A percentile compares a stretch with the other conserved stretches of the same genome.
These are phyloP conservation scores for Fabriciana adippe DNA, from an alignment of 2,888 invertebrate genomes.

Conservation along the genomic window DNA sequence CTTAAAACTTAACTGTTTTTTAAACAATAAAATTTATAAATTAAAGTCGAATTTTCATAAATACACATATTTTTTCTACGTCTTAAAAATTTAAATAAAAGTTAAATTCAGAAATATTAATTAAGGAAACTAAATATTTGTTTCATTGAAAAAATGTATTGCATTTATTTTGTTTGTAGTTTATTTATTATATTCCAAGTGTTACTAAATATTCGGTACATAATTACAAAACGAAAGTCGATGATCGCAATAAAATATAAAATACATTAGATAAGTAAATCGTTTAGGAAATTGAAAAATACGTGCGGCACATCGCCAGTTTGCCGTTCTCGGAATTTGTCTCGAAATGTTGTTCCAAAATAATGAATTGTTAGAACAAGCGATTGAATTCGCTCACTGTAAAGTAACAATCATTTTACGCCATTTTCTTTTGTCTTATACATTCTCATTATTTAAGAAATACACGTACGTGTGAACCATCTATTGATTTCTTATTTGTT, in stretches of 20 bases:
- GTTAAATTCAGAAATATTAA: too few species aligned
- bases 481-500: slow-evolving; percentile 62
- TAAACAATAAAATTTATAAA: too few species aligned
- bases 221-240: slow-evolving; percentile 9
- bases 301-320: slow-evolving; percentile 4
- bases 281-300: slow-evolving; percentile 19
- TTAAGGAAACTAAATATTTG: too few species aligned
- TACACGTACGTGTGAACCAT: slow-evolving; percentile 48
- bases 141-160: too few species aligned
- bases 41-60: too few species aligned
- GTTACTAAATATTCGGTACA: background rate
- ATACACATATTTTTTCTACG: too few species aligned
- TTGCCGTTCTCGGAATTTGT: slow-evolving; percentile 4
- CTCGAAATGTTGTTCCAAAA: slow-evolving; percentile 26
- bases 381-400: slow-evolving; percentile 35
- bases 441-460: slow-evolving; percentile 44
- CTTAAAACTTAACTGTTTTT: too few species aligned
- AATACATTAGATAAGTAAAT: slow-evolving; percentile 17
- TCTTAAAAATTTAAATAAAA: too few species aligned
- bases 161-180: too few species aligned
- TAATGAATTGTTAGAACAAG: slow-evolving; percentile 35
- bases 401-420: slow-evolving; percentile 36
- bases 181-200: background rate
- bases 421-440: slow-evolving; percentile 29
- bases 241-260: slow-evolving; percentile 11